Evolutionary conservation across 2,797 vertebrate genomes (phyloP), one percentile per base, ranked within the genome.

Genomic region (Pygocentrus nattereri): DNA sequence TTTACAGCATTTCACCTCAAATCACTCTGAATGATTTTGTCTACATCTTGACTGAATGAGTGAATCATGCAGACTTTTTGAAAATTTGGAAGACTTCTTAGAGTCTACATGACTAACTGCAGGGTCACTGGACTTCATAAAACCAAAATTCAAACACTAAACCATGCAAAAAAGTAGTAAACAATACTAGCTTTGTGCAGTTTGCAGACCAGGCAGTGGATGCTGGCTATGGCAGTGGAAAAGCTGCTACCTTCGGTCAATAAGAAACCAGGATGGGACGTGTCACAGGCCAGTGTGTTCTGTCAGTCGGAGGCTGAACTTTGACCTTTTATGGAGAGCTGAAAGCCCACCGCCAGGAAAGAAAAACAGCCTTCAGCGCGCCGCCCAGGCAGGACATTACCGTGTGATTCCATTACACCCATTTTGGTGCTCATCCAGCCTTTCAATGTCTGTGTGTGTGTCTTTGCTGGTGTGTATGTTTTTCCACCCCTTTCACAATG

Each of bases 281-380:
- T n/a, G 21, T 74, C 30, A 74, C 52, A 54, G 70, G 16, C 49
- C 23, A 38, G n/a, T 21, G 56, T 47, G 13, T 67, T 73, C 54
- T 64, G 69, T 61, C 27, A 30, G 34, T 31, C 11, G 19, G 16
- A n/a, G 54, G 52, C 38, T 47, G 38, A 58, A 59, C 54, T 73
- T 64, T 80, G 41, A 73, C 78, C 78, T 80, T 80, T 71, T 21
- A 6, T 49, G 23, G 67, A 56, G 41, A 21, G 70, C 52, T 41
- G 38, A 23, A 58, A 74, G 31, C 52, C 52, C 54, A 59, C 31
- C 21, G 54, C 12, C 34, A 25, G 54, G 19, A 59, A 74, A 47
- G 56, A 74, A 74, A 58, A 38, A 15, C 21, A 58, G 52, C 21
- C 19, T 25, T 58, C 31, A 58, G 72, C 21, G 27, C 21, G 31